Base-by-base conservation (phyloP, 2,113 vertebrate genomes). In the Glaucidium brasilianum region DNA sequence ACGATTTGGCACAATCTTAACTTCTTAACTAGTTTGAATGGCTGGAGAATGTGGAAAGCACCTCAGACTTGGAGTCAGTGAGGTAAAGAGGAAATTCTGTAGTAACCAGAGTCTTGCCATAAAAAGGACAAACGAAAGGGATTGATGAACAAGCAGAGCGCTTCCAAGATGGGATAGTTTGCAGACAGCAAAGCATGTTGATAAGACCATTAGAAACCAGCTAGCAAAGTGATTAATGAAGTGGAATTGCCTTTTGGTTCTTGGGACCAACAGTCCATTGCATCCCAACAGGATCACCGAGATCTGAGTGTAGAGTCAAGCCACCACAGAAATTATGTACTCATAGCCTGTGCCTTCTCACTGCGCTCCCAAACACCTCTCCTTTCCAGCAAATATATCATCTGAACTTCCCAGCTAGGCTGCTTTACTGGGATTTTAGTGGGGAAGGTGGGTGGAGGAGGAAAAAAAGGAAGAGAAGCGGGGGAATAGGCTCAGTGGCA, bases 61-160 rank as follows among this genome's bases (percentile, higher is more conserved):
- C 52, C 71, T 77, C 72, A 92, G 52, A 39, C 53, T 59, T 50
- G 10, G 55, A 56, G 53, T 63, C 73, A 41, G 34, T 14, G 20
- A 64, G 56, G 83, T 50, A 91, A 89, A 71, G 15, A 72, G 37
- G 30, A 91, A 95, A 95, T 90, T 92, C 79, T 88, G 92, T 72
- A 66, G 49, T 72, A 82, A 60, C 66, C 45, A 41, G 37, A 39
- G 4, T 55, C 39, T 50, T 85, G 23, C 35, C 62, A 7, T 26
- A 60, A 80, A 85, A 85, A 34, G 41, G 90, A 49, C 27, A 92
- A 83, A 83, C 56, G 35, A 68, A 85, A 88, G 41, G 45, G 41
- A 82, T 30, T 63, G 49, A 52, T 34, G 52, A 91, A 49, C 27
- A n/a, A 53, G 34, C n/a, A 50, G 74, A 82, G 59, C 39, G 19